Conservation (phyloP, 1,140 invertebrate species). For the Drosophila punjabiensis region DNA sequence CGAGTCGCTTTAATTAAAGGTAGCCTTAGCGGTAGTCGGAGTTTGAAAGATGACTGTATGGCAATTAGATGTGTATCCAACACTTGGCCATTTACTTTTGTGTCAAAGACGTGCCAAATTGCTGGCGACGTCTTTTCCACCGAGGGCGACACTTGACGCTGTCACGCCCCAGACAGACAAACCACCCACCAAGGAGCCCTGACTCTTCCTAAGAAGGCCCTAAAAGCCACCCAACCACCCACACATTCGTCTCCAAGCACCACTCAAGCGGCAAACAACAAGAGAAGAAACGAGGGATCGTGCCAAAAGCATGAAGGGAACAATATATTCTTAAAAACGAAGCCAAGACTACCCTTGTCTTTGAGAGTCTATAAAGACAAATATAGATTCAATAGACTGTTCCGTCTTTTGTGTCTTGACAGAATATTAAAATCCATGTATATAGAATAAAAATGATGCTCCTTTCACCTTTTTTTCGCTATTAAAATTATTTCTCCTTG, state of each 20-base stretch:
- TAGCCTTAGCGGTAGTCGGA: slow-evolving; percentile 16
- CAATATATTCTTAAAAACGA: neutral
- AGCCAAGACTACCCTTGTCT: neutral
- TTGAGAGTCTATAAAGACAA: too few relatives aligned
- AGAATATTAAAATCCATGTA: too few relatives aligned
- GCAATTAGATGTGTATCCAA: slow-evolving; percentile 68
- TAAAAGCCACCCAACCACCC: slow-evolving; percentile 12
- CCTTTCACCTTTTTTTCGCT: too few relatives aligned
- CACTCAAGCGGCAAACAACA: slow-evolving; percentile 54
- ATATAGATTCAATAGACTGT: too few relatives aligned
- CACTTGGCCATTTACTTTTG: slow-evolving; percentile 69
- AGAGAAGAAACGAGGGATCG: slow-evolving; percentile 18
- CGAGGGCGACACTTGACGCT: slow-evolving; percentile 57
- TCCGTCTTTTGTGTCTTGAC: too few relatives aligned
- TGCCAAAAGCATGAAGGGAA: neutral
- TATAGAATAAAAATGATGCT: neutral
- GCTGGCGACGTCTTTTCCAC: slow-evolving; percentile 40
- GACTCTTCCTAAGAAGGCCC: neutral
- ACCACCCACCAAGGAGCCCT: slow-evolving; percentile 14
- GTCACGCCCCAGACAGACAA: slow-evolving; percentile 60
- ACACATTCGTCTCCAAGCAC: slow-evolving; percentile 40
- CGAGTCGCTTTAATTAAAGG: slow-evolving; percentile 53
- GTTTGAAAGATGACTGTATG: slow-evolving; percentile 37
- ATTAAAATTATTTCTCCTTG: neutral
- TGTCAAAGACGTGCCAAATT: slow-evolving; percentile 67